These are phyloP conservation scores for Anas platyrhynchos DNA, from an alignment of 2,113 vertebrate genomes.

Conservation along the genomic window DNA sequence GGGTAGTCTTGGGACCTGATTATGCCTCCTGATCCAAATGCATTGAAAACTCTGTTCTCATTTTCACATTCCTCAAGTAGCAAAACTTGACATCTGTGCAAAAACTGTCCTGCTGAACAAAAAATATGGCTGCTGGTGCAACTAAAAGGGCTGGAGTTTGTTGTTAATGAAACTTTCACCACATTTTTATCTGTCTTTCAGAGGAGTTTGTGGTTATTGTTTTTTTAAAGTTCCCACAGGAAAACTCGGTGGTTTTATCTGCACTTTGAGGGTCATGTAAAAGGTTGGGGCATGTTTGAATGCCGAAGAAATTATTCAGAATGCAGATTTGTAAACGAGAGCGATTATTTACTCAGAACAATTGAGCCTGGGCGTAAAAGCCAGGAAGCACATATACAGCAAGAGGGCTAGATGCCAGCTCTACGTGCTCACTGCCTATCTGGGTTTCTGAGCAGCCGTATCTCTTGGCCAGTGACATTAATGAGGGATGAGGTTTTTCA, in stretches of 20 bases:
- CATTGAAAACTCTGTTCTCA: slow-evolving; percentile 52
- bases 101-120: slow-evolving; percentile 49
- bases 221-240: slow-evolving; percentile 70
- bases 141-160: slow-evolving; percentile 3
- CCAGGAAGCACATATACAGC: slow-evolving; percentile 30
- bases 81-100: slow-evolving; percentile 65
- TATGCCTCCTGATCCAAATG: slow-evolving; percentile 28
- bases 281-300: slow-evolving; percentile 35
- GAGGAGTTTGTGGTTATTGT: slow-evolving; percentile 41
- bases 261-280: slow-evolving; percentile 31
- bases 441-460: neutral
- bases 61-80: slow-evolving; percentile 63
- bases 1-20: slow-evolving; percentile 48
- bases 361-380: slow-evolving; percentile 29
- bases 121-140: slow-evolving; percentile 51
- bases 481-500: neutral
- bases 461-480: neutral
- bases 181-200: slow-evolving; percentile 57
- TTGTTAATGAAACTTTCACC: slow-evolving; percentile 49
- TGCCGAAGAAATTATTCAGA: slow-evolving; percentile 52
- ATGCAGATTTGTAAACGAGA: slow-evolving; percentile 56
- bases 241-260: slow-evolving; percentile 40
- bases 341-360: slow-evolving; percentile 34
- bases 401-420: slow-evolving; percentile 17
- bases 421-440: neutral